Percentiles rank a stretch among this genome's conserved stretches.
phyloP scores from a whole-genome alignment of 2,113 vertebrate species.

The Carollia perspicillata region DNA sequence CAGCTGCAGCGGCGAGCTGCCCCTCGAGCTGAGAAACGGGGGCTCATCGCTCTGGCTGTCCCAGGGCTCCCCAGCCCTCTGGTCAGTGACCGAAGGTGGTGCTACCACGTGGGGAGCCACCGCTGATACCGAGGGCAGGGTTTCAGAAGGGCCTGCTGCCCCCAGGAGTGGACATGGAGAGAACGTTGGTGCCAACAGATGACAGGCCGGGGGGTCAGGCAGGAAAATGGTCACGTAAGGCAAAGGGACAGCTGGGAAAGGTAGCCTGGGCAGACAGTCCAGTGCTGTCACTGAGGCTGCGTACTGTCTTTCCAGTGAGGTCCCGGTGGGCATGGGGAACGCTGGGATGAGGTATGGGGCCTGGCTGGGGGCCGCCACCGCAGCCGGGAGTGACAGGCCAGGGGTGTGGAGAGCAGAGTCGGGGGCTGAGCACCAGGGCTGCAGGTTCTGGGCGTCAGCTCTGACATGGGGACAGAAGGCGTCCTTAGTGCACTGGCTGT shows the following conservation, averaged over 20 bases:
- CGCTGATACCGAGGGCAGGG: neutral
- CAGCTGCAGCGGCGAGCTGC: conserved; percentile 90
- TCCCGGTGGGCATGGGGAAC: neutral
- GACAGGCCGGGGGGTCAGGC: conserved; percentile 78
- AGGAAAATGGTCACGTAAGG: conserved; percentile 85
- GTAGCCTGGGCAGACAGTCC: conserved; percentile 21
- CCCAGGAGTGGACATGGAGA: conserved; percentile 51
- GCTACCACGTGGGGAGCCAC: neutral
- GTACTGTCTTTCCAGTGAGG: conserved; percentile 9
- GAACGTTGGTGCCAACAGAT: conserved; percentile 66
- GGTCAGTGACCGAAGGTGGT: conserved; percentile 12
- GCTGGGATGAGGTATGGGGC: conserved; percentile 63
- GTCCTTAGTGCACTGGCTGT: conserved; percentile 72
- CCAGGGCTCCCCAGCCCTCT: conserved; percentile 51
- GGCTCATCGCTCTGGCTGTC: conserved; percentile 27
- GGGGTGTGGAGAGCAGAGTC: conserved; percentile 74
- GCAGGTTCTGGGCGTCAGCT: conserved; percentile 47
- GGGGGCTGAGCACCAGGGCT: conserved; percentile 77
- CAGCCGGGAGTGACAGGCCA: conserved; percentile 45
- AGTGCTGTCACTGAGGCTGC: neutral
- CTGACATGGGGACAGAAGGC: conserved; percentile 54
- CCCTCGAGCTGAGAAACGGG: conserved; percentile 81
- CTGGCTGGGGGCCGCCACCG: conserved; percentile 75
- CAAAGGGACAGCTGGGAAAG: conserved; percentile 60
- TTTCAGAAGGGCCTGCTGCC: neutral